phyloP scores from a whole-genome alignment of 2,113 vertebrate species.

The Ptilonorhynchus violaceus region DNA sequence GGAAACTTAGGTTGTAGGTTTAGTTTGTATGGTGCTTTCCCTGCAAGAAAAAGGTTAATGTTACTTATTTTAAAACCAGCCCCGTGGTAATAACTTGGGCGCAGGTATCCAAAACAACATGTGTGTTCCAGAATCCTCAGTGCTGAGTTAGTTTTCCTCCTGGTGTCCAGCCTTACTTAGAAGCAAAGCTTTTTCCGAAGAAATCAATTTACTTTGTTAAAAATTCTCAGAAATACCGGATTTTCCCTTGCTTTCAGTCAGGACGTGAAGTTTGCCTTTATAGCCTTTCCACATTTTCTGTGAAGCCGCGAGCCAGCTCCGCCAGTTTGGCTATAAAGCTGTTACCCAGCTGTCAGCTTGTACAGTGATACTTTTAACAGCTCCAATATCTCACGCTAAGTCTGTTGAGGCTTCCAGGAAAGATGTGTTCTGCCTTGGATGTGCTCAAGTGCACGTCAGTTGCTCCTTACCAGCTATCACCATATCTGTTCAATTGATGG shows the following conservation, averaged over 20 bases:
- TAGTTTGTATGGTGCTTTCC: neutral
- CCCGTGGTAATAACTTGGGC: neutral
- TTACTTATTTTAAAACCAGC: neutral
- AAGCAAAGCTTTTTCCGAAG: neutral
- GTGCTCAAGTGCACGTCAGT: rapidly evolving
- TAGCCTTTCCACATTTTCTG: neutral
- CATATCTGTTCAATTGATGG: neutral
- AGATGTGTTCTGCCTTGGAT: neutral
- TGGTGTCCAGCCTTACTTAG: neutral
- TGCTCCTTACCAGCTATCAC: neutral
- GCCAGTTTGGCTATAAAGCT: neutral
- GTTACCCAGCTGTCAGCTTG: neutral
- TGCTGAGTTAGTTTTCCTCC: neutral
- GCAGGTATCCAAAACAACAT: rapidly evolving
- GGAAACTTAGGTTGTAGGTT: neutral
- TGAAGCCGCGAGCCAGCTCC: neutral
- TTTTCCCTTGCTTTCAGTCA: neutral
- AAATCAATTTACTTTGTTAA: neutral
- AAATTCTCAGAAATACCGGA: neutral
- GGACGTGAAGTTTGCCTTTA: neutral
- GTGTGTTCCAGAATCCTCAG: neutral
- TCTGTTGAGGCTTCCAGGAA: neutral
- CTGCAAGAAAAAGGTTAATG: neutral
- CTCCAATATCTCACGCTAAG: neutral
- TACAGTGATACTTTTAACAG: neutral